Base-by-base conservation (phyloP, 2,113 vertebrate genomes). In the Scomber colias region DNA sequence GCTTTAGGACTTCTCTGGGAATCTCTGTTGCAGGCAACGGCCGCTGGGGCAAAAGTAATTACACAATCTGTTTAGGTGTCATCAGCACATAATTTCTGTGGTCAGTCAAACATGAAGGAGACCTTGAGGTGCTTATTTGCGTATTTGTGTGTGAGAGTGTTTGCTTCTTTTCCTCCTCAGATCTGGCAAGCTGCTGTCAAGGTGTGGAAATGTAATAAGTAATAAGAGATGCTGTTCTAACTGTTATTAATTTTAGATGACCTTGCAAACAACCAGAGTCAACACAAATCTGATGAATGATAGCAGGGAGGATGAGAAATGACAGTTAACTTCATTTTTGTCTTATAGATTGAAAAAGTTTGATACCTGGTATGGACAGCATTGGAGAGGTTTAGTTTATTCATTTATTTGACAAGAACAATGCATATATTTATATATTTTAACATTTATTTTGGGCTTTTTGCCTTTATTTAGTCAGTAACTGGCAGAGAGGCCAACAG, bases 31-130 rank as follows among this genome's bases (percentile, higher is more conserved):
- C 79, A 85, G 87, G 86, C 83, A 88, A 82, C 75, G 87, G 90
- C 81, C 81, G 90, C 72, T 67, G 21, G 88, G 86, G 83, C 80
- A 88, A 90, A 92, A 92, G 89, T 89, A 93, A 93, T 92, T 91
- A 91, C 85, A 79, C 83, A 88, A 91, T 92, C 91, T 91, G 90
- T 87, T 87, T 78, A 87, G 85, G 83, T 92, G 90, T 92, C 90
- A 91, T 92, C 79, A 82, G 74, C 80, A 87, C 90, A 90, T 92
- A 66, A 91, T 91, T 92, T 90, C 75, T 89, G 83, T 50, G 78
- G 54, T 83, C 50, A 30, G 82, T 90, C 90, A 92, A 77, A 93
- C 90, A 92, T 92, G 89, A 94, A 92, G 91, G 92, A 92, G 91
- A 95, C 93, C 93, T 94, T 94, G 92, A 90, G 74, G 68, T 79